Percentiles rank a stretch among this genome's conserved stretches.
These are phyloP conservation scores for Acropora tenuis DNA, from an alignment of 64 coral and sea anemone genomes.

Conservation along the genomic window DNA sequence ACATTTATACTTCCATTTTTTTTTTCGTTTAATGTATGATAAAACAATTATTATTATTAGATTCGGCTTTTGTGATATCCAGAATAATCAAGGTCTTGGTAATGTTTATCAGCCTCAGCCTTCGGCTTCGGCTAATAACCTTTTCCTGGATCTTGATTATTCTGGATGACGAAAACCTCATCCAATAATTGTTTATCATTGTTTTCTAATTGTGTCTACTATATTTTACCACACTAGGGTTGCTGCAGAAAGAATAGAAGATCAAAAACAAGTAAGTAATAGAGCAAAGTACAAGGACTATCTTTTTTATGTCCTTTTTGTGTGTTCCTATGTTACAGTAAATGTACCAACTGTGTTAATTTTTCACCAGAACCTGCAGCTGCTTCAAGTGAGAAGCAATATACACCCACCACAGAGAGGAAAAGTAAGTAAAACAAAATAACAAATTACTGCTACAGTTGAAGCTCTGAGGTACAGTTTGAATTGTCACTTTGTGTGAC, in stretches of 20 bases:
- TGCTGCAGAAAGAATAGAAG: background rate
- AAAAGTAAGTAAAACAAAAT: conserved; percentile 21
- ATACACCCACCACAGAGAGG: background rate
- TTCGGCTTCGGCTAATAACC: too few relatives aligned
- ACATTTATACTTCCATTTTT: too few relatives aligned
- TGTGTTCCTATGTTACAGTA: background rate
- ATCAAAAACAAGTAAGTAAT: background rate
- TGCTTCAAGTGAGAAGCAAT: background rate
- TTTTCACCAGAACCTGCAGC: background rate
- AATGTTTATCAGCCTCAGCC: too few relatives aligned
- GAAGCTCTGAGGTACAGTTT: conserved; percentile 34
- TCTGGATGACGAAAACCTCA: too few relatives aligned
- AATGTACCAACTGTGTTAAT: background rate
- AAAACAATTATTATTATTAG: too few relatives aligned
- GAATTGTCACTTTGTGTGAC: conserved; percentile 1
- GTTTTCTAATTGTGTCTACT: background rate
- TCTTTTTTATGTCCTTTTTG: background rate
- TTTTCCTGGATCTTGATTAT: too few relatives aligned
- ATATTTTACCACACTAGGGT: background rate
- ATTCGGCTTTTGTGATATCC: too few relatives aligned
- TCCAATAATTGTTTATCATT: too few relatives aligned
- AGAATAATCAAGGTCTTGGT: too few relatives aligned
- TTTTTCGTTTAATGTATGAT: too few relatives aligned
- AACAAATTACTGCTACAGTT: conserved; percentile 54
- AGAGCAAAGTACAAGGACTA: background rate